phyloP scores from a whole-genome alignment of 2,888 invertebrate genomes.

The Cyrtodaria siliqua region DNA sequence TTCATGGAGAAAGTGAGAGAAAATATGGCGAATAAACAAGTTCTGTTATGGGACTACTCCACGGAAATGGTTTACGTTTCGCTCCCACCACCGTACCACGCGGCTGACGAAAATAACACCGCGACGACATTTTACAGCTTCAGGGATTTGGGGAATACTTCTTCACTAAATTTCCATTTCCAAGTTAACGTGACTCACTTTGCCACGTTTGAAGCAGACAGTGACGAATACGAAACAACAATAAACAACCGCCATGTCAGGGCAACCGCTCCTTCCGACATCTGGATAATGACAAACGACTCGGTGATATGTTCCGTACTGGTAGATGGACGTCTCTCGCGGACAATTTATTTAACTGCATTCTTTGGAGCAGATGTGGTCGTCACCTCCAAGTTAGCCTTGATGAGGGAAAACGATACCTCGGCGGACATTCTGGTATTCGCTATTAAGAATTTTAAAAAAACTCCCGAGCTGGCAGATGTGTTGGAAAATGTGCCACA shows the following conservation, averaged over 20 bases:
- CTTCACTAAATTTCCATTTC: conserved; percentile 13
- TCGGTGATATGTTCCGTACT: conserved; percentile 1
- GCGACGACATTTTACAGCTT: conserved; percentile 32
- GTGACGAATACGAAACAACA: neutral
- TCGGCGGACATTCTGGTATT: conserved; percentile 55
- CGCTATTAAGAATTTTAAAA: conserved; percentile 20
- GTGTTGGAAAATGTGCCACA: neutral
- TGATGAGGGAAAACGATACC: conserved; percentile 32
- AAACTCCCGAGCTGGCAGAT: neutral
- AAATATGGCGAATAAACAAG: conserved; percentile 7
- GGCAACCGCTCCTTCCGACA: neutral
- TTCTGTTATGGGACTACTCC: conserved; percentile 31
- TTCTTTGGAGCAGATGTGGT: conserved; percentile 3
- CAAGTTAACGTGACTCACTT: conserved; percentile 22
- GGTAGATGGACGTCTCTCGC: conserved; percentile 4
- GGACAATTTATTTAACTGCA: conserved; percentile 5
- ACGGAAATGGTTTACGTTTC: conserved; percentile 21
- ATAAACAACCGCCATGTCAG: neutral
- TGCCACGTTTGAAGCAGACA: conserved; percentile 36
- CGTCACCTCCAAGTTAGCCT: conserved; percentile 57
- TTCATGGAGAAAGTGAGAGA: conserved; percentile 7
- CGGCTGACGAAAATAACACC: neutral
- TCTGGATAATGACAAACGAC: neutral
- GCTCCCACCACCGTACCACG: conserved; percentile 26
- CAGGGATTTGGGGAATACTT: conserved; percentile 21